These are phyloP conservation scores for Pyrochroa serraticornis DNA, from an alignment of 2,888 invertebrate species.

Conservation along the genomic window DNA sequence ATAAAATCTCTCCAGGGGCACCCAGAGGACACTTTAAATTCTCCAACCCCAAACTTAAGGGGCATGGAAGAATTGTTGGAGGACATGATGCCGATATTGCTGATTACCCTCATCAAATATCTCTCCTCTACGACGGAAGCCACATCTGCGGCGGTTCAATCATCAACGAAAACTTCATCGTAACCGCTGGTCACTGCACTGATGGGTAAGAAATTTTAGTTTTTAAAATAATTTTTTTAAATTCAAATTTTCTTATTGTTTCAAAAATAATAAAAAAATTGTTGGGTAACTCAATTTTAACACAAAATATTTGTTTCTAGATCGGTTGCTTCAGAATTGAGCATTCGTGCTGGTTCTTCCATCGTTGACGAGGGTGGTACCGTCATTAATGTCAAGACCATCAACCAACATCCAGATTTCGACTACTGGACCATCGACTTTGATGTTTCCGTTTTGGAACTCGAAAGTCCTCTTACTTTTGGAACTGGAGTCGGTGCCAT, in stretches of 20 bases:
- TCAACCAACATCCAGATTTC: slow-evolving; percentile 28
- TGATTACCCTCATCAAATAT: slow-evolving; percentile 62
- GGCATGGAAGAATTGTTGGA: slow-evolving; percentile 51
- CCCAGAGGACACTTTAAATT: too few species aligned
- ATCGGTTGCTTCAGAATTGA: neutral
- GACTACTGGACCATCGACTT: slow-evolving; percentile 23
- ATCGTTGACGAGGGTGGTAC: slow-evolving; percentile 21
- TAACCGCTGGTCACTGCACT: slow-evolving; percentile 62
- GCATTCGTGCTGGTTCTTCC: slow-evolving; percentile 27
- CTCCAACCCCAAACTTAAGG: neutral
- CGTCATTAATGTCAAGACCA: slow-evolving; percentile 17
- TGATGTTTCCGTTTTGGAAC: slow-evolving; percentile 32
- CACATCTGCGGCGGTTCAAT: slow-evolving; percentile 63
- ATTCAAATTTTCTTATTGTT: too few species aligned
- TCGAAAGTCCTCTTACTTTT: slow-evolving; percentile 13
- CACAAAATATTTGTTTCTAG: slow-evolving; percentile 12
- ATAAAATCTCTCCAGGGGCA: too few species aligned
- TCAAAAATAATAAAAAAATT: too few species aligned
- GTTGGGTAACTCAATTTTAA: too few species aligned
- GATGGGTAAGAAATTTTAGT: slow-evolving; percentile 28
- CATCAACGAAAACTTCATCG: slow-evolving; percentile 57
- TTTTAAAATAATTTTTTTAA: too few species aligned
- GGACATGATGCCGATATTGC: slow-evolving; percentile 58
- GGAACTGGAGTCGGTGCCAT: slow-evolving; percentile 6
- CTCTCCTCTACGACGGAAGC: slow-evolving; percentile 57